phyloP scores from a whole-genome alignment of 1,140 invertebrate genomes.

The Caerostris darwini region DNA sequence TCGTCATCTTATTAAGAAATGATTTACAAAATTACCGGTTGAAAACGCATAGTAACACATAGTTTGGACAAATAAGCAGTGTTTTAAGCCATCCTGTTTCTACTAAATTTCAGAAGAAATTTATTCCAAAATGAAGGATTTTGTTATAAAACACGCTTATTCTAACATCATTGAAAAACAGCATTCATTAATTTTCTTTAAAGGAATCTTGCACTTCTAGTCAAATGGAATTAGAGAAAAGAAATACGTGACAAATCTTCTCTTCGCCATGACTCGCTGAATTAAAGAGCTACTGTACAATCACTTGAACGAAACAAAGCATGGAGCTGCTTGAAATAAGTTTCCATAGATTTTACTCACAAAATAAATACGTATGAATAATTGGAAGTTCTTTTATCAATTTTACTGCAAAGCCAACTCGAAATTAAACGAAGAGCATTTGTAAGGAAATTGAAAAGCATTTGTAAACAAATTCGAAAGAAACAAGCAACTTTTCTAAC shows the following conservation, averaged over 20 bases:
- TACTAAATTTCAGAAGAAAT: neutral
- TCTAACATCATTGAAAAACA: neutral
- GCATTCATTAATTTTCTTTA: slow-evolving; percentile 44
- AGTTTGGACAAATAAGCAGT: too few relatives aligned
- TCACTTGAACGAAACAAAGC: slow-evolving; percentile 27
- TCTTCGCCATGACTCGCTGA: neutral
- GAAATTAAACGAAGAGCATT: slow-evolving; percentile 1
- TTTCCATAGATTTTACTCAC: slow-evolving; percentile 5
- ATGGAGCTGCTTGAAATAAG: neutral
- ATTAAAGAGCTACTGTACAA: neutral
- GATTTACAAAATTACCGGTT: too few relatives aligned
- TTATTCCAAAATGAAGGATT: neutral
- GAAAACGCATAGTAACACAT: too few relatives aligned
- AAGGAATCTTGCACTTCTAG: neutral
- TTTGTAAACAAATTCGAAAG: neutral
- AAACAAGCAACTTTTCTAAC: neutral
- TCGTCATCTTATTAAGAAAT: too few relatives aligned
- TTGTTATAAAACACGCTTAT: neutral
- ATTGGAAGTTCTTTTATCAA: slow-evolving; percentile 25
- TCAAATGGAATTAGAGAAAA: neutral
- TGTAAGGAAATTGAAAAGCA: neutral
- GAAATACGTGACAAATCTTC: slow-evolving; percentile 42
- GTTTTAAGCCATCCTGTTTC: neutral
- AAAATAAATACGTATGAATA: slow-evolving; percentile 55
- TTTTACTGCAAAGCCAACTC: neutral